phyloP scores from a whole-genome alignment of 2,888 invertebrate genomes.

The Sepioteuthis lessoniana region DNA sequence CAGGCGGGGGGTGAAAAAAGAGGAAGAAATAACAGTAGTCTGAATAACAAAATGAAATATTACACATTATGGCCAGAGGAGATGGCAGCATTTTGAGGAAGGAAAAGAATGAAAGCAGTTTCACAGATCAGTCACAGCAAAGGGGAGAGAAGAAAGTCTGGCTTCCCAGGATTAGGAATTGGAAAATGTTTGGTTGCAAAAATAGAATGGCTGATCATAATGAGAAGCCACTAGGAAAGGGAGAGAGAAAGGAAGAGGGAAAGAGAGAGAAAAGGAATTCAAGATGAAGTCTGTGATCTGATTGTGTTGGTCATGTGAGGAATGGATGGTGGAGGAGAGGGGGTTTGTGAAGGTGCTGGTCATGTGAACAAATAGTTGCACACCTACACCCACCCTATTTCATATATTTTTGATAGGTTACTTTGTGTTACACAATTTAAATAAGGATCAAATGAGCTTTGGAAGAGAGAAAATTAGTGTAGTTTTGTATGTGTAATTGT shows the following conservation, averaged over 20 bases:
- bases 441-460: neutral
- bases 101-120: neutral
- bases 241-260: no score
- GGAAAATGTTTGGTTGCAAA: neutral
- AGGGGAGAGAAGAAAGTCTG: neutral
- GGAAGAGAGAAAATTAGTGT: neutral
- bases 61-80: constrained; percentile 33
- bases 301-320: neutral
- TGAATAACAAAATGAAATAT: neutral
- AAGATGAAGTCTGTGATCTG: neutral
- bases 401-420: neutral
- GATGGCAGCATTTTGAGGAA: neutral
- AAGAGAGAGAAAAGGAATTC: neutral
- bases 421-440: neutral
- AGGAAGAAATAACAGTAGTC: neutral
- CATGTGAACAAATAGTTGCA: neutral
- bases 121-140: neutral
- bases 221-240: neutral
- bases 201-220: constrained; percentile 14
- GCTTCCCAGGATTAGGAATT: constrained; percentile 1
- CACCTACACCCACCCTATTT: neutral
- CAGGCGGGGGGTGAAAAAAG: neutral
- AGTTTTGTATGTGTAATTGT: neutral
- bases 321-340: neutral
- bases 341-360: neutral